These are phyloP conservation scores for Drosophila aldrichi DNA, from an alignment of 2,888 invertebrate genomes.

Conservation along the genomic window DNA sequence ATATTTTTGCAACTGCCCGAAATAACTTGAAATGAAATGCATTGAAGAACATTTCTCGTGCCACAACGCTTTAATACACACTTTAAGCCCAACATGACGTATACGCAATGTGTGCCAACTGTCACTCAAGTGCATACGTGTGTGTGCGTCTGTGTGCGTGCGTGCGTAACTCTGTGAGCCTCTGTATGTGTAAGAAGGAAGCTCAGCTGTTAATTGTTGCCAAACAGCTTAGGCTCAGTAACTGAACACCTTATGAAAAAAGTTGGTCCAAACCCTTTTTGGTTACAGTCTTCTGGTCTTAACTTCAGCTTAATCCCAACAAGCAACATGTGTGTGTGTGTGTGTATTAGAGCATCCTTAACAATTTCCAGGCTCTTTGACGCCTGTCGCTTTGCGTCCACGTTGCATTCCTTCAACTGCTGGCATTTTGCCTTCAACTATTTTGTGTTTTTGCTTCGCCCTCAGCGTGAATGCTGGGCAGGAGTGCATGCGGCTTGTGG, in stretches of 20 bases:
- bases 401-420: conserved; percentile 20
- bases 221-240: conserved; percentile 15
- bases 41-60: conserved; percentile 47
- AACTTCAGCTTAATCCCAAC: background rate
- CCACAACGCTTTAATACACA: conserved; percentile 13
- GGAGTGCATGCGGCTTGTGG: conserved; percentile 4
- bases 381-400: conserved; percentile 33
- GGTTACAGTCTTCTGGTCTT: background rate
- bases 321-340: conserved; percentile 1
- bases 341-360: conserved; percentile 5
- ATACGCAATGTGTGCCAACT: conserved; percentile 54
- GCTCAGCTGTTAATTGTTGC: conserved; percentile 27
- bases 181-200: background rate
- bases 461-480: background rate
- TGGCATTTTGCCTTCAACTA: conserved; percentile 23
- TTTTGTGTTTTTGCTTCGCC: background rate
- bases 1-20: conserved; percentile 51
- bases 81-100: conserved; percentile 39
- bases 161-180: no score
- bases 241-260: conserved; percentile 10
- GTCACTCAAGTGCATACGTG: conserved; percentile 13
- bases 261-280: conserved; percentile 2
- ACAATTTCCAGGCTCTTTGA: conserved; percentile 41
- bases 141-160: conserved; percentile 6
- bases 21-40: conserved; percentile 61